These are phyloP conservation scores for Girardia tigrina DNA, from an alignment of 2,888 invertebrate genomes.

Conservation along the genomic window DNA sequence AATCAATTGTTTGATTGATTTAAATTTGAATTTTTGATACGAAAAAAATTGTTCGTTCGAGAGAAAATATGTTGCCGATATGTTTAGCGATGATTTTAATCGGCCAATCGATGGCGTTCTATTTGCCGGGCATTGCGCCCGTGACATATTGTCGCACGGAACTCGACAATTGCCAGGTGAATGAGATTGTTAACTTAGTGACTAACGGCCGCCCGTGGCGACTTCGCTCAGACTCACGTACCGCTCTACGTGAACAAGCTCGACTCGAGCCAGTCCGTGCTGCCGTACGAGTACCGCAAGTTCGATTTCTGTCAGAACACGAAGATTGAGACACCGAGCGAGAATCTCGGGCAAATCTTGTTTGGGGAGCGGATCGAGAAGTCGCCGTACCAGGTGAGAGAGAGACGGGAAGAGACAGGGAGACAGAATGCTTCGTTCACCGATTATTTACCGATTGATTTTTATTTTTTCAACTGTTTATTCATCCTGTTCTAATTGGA, in stretches of 20 bases:
- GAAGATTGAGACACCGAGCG: constrained; percentile 62
- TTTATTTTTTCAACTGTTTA: too few species aligned
- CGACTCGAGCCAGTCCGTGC: constrained; percentile 90
- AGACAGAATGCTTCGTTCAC: too few species aligned
- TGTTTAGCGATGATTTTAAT: neutral
- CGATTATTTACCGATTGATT: too few species aligned
- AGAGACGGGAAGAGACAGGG: too few species aligned
- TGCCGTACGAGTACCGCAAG: constrained; percentile 91
- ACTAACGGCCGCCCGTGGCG: too few species aligned
- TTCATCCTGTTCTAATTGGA: too few species aligned
- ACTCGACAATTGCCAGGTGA: too few species aligned
- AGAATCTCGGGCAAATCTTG: constrained; percentile 93
- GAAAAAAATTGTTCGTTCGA: too few species aligned
- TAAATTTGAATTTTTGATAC: neutral
- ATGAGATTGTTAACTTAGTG: too few species aligned
- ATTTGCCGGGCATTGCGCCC: neutral
- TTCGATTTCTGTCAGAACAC: constrained; percentile 74
- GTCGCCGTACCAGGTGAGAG: constrained; percentile 68
- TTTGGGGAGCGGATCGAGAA: constrained; percentile 95
- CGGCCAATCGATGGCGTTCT: neutral
- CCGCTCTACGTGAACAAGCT: constrained; percentile 81
- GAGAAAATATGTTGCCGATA: neutral
- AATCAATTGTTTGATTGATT: neutral
- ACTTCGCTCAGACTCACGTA: too few species aligned
- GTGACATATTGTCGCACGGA: neutral